Evolutionary conservation across 2,113 vertebrate species (phyloP).

Genomic region (Entomyzon cyanotis): DNA sequence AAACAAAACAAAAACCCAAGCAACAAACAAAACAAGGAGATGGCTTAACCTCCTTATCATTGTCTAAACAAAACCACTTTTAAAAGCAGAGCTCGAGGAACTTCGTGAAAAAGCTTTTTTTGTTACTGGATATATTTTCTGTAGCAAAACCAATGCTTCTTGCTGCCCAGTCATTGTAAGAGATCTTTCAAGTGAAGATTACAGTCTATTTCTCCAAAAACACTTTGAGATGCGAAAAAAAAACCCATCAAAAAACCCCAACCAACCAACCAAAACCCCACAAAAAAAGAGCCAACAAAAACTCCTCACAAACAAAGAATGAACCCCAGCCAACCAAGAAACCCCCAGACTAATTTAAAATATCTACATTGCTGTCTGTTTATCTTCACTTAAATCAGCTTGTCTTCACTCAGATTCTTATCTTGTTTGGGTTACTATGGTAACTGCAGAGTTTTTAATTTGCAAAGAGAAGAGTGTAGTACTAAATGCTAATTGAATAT

Average conservation of each 20-base stretch:
- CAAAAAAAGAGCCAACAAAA: background rate
- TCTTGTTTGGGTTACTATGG: constrained; percentile 29
- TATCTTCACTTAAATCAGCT: background rate
- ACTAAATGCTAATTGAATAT: constrained; percentile 17
- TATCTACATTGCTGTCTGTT: background rate
- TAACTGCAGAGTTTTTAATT: background rate
- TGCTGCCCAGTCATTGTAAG: background rate
- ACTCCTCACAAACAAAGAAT: background rate
- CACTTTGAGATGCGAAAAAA: background rate
- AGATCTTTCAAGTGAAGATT: background rate
- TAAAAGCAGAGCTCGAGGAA: background rate
- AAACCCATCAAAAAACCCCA: accelerated
- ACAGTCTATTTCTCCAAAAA: background rate
- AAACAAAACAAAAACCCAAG: background rate
- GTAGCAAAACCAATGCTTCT: background rate
- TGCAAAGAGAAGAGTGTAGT: background rate
- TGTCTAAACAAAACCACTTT: background rate
- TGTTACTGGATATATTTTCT: background rate
- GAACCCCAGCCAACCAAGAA: background rate
- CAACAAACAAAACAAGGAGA: background rate
- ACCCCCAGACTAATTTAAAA: background rate
- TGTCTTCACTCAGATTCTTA: background rate
- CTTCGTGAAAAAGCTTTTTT: background rate
- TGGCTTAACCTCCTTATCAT: background rate
- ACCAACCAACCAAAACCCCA: accelerated